phyloP scores from a whole-genome alignment of 2,888 invertebrate species.

The Selenia dentaria region DNA sequence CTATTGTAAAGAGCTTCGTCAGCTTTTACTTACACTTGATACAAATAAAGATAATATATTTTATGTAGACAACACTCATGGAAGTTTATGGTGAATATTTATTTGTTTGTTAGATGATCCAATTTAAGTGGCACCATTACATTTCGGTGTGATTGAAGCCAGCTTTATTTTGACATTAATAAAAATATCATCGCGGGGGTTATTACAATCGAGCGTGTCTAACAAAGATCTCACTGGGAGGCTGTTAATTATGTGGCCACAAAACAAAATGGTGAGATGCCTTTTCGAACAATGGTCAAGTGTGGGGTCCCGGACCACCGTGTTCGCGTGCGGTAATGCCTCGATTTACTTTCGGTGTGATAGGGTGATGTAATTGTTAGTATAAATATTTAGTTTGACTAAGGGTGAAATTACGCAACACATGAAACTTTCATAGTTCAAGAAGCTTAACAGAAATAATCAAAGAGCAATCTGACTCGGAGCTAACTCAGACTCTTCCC shows the following conservation, averaged over 20 bases:
- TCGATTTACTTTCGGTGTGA: constrained; percentile 55
- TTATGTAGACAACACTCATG: too few species aligned
- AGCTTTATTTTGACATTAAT: constrained; percentile 83
- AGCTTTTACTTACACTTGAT: too few species aligned
- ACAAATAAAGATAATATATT: too few species aligned
- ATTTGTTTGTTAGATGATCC: too few species aligned
- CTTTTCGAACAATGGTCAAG: constrained; percentile 72
- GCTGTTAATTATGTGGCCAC: constrained; percentile 81
- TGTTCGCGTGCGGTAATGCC: constrained; percentile 45
- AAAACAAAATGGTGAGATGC: constrained; percentile 73
- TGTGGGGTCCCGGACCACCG: constrained; percentile 77
- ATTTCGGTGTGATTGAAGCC: constrained; percentile 58
- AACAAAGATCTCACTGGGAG: constrained; percentile 80
- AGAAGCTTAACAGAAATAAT: too few species aligned
- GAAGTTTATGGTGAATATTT: too few species aligned
- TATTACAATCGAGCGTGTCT: constrained; percentile 82
- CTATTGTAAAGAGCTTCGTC: too few species aligned
- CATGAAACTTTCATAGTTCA: not conserved
- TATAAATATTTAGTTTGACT: constrained; percentile 18
- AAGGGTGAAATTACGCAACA: constrained; percentile 8
- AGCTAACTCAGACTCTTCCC: too few species aligned
- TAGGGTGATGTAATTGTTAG: constrained; percentile 47
- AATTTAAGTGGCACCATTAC: too few species aligned
- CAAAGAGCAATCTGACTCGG: too few species aligned
- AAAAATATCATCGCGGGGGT: constrained; percentile 82